Evolutionary conservation across 2,888 invertebrate genomes (phyloP).

Genomic region (Mactromeris polynyma): DNA sequence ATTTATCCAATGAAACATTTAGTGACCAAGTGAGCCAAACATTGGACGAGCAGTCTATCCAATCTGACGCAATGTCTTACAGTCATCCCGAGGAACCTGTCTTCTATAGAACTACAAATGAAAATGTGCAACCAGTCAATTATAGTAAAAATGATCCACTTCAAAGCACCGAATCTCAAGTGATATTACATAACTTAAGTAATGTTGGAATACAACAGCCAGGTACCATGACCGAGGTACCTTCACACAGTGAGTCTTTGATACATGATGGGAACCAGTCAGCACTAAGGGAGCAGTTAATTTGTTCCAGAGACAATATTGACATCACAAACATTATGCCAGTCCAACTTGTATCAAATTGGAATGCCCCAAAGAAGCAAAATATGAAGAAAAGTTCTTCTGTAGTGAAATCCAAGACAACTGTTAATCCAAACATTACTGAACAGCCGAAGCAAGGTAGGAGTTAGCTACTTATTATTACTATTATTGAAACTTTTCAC

Average conservation of each 20-base stretch:
- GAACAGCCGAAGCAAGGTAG: background rate
- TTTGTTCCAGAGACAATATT: conserved; percentile 12
- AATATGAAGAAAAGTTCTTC: background rate
- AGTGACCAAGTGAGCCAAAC: conserved; percentile 8
- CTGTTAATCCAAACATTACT: background rate
- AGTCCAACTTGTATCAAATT: background rate
- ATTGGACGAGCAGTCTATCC: conserved; percentile 17
- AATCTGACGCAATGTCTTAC: background rate
- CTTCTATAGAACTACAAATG: conserved; percentile 6
- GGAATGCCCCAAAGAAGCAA: background rate
- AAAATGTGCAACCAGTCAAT: conserved; percentile 37
- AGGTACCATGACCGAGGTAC: background rate
- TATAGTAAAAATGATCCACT: conserved; percentile 23
- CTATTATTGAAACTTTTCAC: background rate
- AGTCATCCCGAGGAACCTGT: background rate
- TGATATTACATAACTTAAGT: conserved; percentile 27
- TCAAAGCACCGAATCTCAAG: background rate
- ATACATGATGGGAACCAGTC: conserved; percentile 32
- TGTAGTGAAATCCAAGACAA: background rate
- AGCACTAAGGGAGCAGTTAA: conserved; percentile 33
- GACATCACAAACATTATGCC: background rate
- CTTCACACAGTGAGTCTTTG: background rate
- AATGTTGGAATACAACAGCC: conserved; percentile 28
- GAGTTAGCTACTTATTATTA: background rate
- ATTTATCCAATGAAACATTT: conserved; percentile 16